Base-by-base conservation (phyloP, 2,888 invertebrate species). In the Patella caerulea region DNA sequence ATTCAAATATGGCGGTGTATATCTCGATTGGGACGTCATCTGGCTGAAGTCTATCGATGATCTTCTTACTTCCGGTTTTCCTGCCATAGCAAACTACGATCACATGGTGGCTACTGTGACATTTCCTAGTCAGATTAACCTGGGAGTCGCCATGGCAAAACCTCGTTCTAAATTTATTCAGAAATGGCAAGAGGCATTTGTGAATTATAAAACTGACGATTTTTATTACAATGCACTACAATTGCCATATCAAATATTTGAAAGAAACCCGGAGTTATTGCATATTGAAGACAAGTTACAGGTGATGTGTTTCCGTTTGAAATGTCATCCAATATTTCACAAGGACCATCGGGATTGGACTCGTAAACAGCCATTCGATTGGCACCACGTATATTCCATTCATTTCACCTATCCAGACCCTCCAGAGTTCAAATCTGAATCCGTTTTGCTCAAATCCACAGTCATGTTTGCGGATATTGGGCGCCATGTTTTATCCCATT, bases 391-490 rank as follows among this genome's bases (percentile, higher is more conserved):
- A 17, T 89, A 87, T 74, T 83, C 90, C n/a, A 87, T 90, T 74
- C 91, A 91, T 81, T 89, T 88, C 82, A 90, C 90, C 0, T 85
- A 85, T 76, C 90, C 90, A 0, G 89, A 90, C 74, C 90, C 90
- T 0, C 81, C 80, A 1, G 89, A 88, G 76, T 84, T 84, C 9
- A 76, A 78, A n/a, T 87, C 86, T 77, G 82, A 83, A 59, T 75
- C 75, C 0, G 76, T 81, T 2, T 81, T 88, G 52, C 71, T 76
- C 34, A 80, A 83, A 15, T 78, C 82, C 7, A 79, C 76, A 1
- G 87, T 87, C 3, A 81, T 86, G 56, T 89, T 90, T 77, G 89
- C 89, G 0, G 88, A 90, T 7, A 85, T 90, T 7, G 89, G 90
- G 9, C 81, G 81, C 56, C 86, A 84, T 78, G 88, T 90, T 14